Percentiles rank a stretch among this genome's conserved stretches.
phyloP scores from a whole-genome alignment of 2,888 invertebrate genomes.

The Campoplex nolae region DNA sequence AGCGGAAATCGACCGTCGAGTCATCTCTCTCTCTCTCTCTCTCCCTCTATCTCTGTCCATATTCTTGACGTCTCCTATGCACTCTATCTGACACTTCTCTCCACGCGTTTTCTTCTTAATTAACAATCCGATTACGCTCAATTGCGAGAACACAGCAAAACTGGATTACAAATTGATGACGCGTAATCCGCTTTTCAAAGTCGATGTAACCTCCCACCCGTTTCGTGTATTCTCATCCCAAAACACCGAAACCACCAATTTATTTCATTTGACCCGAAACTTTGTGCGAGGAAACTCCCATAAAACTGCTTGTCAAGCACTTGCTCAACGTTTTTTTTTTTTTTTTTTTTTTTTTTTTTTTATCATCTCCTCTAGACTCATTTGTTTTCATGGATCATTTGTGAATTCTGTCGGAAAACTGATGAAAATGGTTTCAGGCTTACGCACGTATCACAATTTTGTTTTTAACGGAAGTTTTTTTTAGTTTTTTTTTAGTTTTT shows the following conservation, averaged over 20 bases:
- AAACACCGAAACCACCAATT: background rate
- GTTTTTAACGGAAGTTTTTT: background rate
- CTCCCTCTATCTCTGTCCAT: constrained; percentile 5
- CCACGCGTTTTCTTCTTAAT: constrained; percentile 58
- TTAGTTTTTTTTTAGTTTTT: constrained; percentile 19
- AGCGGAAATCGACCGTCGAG: constrained; percentile 44
- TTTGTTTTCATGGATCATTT: background rate
- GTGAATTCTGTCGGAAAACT: background rate
- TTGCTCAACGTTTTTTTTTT: too few species aligned
- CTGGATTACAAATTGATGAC: constrained; percentile 33
- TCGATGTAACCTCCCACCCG: too few species aligned
- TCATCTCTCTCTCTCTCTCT: constrained; percentile 13
- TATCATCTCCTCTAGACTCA: background rate
- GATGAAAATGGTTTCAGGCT: background rate
- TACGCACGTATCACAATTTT: background rate
- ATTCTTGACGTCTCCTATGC: constrained; percentile 21
- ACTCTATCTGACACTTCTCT: constrained; percentile 1
- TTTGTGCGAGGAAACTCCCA: background rate
- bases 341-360: too few species aligned
- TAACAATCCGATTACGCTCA: constrained; percentile 63
- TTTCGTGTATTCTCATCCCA: background rate
- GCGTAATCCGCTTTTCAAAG: background rate
- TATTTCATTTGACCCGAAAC: background rate
- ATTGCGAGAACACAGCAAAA: constrained; percentile 44
- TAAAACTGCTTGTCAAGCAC: background rate